Base-by-base conservation (phyloP, 1,140 invertebrate genomes). In the Saccostrea cuccullata region DNA sequence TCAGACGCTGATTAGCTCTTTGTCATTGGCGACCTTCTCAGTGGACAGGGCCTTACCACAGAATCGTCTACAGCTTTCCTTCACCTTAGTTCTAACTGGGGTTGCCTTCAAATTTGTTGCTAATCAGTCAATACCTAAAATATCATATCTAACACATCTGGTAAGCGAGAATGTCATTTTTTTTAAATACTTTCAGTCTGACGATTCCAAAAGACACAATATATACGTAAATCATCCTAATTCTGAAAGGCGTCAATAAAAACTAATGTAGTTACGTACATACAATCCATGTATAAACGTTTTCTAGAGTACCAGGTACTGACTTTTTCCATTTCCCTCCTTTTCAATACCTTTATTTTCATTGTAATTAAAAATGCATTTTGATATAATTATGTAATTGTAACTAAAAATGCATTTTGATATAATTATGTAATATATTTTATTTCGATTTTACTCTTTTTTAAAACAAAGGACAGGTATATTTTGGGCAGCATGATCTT, bases 91-190 rank as follows among this genome's bases (percentile, higher is more conserved):
- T 3, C 89, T 95, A 83, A 94, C 94, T 5, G 90, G 87, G 17
- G 92, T 93, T 8, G 91, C 92, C n/a, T 94, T 94, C 88, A 93
- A 93, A 89, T 93, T 93, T 90, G 92, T 93, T 8, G 91, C 92
- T 30, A 92, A 93, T 88, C 92, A 94, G 86, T 91, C 90, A 40
- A 90, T 94, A 64, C 94, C 94, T 20, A 93, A 93, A 83, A 92
- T 94, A 40, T 93, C 94, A 6, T 94, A 94, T 82, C 83, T 94
- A 30, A 94, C 94, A 12, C 92, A 93, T 73, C 67, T 94, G 89
- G 94, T 94, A 90, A 90, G 93, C 6, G 47, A 47, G 40, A 47
- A 47, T 6, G 47, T 47, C 47, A 47, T 2, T 47, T 47, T 36
- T 47, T 36, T 36, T 36, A 0, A 36, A 36, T 36, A 36, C 30